phyloP scores from a whole-genome alignment of 2,113 vertebrate species.

The Brachyhypopomus gauderio region DNA sequence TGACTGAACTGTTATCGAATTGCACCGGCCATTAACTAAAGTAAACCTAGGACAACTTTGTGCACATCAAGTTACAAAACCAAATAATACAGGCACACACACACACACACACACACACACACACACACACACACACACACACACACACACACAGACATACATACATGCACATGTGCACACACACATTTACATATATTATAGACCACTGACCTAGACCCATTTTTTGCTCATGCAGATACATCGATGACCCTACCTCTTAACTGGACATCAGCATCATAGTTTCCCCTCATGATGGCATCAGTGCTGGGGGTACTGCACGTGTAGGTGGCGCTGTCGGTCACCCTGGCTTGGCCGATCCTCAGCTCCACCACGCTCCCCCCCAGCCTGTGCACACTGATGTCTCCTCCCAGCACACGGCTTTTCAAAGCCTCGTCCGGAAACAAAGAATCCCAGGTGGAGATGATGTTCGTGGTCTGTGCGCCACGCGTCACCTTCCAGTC shows the following conservation, averaged over 20 bases:
- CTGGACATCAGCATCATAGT: slow-evolving; percentile 85
- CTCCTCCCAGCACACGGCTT: slow-evolving; percentile 74
- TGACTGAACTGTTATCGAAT: too few species aligned
- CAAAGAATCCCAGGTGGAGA: slow-evolving; percentile 85
- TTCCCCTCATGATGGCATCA: slow-evolving; percentile 84
- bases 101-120: too few species aligned
- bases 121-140: too few species aligned
- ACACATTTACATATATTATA: too few species aligned
- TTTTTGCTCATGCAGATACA: background rate
- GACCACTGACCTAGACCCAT: too few species aligned
- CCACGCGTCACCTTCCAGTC: slow-evolving; percentile 80
- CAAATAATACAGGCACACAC: too few species aligned
- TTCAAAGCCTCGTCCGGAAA: slow-evolving; percentile 77
- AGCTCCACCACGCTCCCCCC: slow-evolving; percentile 83
- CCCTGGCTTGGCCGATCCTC: slow-evolving; percentile 77
- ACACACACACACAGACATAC: too few species aligned
- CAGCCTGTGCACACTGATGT: slow-evolving; percentile 77
- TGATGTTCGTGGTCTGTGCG: slow-evolving; percentile 65
- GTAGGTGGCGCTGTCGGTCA: slow-evolving; percentile 82
- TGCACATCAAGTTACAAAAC: too few species aligned
- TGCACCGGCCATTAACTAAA: too few species aligned
- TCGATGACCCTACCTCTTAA: slow-evolving; percentile 77
- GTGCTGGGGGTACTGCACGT: slow-evolving; percentile 91
- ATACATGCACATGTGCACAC: too few species aligned
- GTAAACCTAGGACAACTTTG: too few species aligned